phyloP scores from a whole-genome alignment of 2,113 vertebrate genomes.

The Scophthalmus maximus region DNA sequence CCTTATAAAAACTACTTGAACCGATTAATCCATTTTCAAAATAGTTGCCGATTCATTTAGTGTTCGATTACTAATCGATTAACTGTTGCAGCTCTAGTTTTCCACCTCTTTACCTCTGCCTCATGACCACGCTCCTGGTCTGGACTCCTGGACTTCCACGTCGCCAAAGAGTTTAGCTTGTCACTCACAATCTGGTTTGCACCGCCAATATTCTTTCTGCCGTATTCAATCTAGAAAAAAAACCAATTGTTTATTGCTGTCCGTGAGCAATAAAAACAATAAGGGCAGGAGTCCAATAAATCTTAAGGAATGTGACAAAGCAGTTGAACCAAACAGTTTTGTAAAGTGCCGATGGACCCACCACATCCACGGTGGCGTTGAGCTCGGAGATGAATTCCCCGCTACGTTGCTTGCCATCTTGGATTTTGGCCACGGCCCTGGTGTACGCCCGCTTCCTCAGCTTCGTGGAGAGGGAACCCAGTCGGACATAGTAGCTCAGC shows the following conservation, averaged over 20 bases:
- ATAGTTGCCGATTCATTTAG: too few relatives aligned
- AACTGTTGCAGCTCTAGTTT: too few relatives aligned
- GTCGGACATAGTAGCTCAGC: constrained; percentile 87
- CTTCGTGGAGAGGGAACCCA: constrained; percentile 91
- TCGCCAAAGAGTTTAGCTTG: constrained; percentile 83
- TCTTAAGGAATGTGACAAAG: too few relatives aligned
- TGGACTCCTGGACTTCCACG: constrained; percentile 83
- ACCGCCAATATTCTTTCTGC: constrained; percentile 87
- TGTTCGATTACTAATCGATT: too few relatives aligned
- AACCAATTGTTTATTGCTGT: background rate
- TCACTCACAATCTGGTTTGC: constrained; percentile 89
- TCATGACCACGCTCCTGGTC: constrained; percentile 71
- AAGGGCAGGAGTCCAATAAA: too few relatives aligned
- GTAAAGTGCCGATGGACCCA: constrained; percentile 76
- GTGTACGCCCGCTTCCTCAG: constrained; percentile 87
- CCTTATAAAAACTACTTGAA: too few relatives aligned
- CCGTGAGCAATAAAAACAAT: background rate
- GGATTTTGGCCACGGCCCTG: constrained; percentile 85
- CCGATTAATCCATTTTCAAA: too few relatives aligned
- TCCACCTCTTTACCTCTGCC: constrained; percentile 83
- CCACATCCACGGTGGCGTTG: constrained; percentile 86
- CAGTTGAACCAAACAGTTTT: background rate
- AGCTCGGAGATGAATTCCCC: constrained; percentile 89
- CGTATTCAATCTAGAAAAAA: constrained; percentile 86
- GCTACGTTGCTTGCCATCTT: constrained; percentile 85